phyloP scores from a whole-genome alignment of 2,113 vertebrate genomes.

The Camelus bactrianus region DNA sequence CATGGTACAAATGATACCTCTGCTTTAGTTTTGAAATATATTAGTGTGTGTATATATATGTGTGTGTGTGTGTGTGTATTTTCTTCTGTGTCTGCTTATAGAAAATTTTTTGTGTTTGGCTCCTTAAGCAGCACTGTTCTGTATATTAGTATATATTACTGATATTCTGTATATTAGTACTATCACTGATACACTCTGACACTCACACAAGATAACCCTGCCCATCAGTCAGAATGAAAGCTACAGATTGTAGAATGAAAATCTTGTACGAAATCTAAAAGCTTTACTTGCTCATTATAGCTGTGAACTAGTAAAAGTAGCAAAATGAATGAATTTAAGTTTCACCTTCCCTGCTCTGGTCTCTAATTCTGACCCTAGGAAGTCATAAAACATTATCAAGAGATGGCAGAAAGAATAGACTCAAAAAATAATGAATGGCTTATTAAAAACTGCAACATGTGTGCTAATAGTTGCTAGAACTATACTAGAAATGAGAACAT shows the following conservation, averaged over 20 bases:
- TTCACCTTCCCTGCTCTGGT: not conserved
- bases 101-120: not conserved
- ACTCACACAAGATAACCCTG: not conserved
- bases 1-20: not conserved
- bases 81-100: not conserved
- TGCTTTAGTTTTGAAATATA: not conserved
- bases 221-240: not conserved
- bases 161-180: not conserved
- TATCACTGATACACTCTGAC: not conserved
- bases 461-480: not conserved
- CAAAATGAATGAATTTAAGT: not conserved
- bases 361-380: not conserved
- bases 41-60: not conserved
- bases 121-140: not conserved
- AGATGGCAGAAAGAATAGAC: not conserved
- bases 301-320: not conserved
- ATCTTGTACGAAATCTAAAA: not conserved
- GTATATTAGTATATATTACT: not conserved
- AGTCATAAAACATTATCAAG: not conserved
- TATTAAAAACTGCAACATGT: not conserved
- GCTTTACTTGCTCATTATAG: not conserved
- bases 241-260: not conserved
- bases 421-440: constrained; percentile 6
- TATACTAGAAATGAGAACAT: constrained; percentile 30
- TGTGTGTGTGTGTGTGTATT: not conserved